These are phyloP conservation scores for Kryptolebias ocellatus DNA, from an alignment of 2,797 vertebrate species.

Conservation along the genomic window DNA sequence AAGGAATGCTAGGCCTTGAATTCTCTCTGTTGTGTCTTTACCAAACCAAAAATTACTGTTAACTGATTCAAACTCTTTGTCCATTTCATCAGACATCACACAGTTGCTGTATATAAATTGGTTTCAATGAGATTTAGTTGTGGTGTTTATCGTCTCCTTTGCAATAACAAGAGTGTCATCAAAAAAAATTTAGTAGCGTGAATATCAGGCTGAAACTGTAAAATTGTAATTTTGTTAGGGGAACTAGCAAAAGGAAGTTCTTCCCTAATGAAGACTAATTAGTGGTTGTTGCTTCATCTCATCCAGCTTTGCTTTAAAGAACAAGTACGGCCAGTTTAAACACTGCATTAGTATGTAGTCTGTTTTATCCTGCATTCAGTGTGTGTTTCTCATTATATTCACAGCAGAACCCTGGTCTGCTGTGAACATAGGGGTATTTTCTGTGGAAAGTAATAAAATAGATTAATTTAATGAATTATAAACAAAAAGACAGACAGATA, in stretches of 20 bases:
- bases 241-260: not conserved
- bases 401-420: slow-evolving; percentile 43
- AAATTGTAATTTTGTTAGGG: not conserved
- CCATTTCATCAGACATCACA: not conserved
- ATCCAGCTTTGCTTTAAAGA: not conserved
- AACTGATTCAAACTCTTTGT: not conserved
- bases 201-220: too few relatives aligned
- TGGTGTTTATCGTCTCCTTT: not conserved
- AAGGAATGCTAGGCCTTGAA: too few relatives aligned
- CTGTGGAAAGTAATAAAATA: slow-evolving; percentile 40
- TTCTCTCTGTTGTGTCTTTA: too few relatives aligned
- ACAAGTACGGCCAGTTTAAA: slow-evolving; percentile 3
- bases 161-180: not conserved
- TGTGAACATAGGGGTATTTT: slow-evolving; percentile 2
- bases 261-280: not conserved
- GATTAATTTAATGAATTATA: slow-evolving; percentile 37
- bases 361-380: slow-evolving; percentile 6
- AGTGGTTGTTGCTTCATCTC: not conserved
- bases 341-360: not conserved
- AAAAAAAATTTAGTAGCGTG: too few relatives aligned
- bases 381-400: slow-evolving; percentile 29
- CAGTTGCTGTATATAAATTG: not conserved
- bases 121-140: not conserved
- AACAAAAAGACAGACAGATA: slow-evolving; percentile 5
- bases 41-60: not conserved